Percentiles rank a stretch among this genome's conserved stretches.
phyloP scores from a whole-genome alignment of 2,888 invertebrate genomes.

The Aspidiotus destructor region DNA sequence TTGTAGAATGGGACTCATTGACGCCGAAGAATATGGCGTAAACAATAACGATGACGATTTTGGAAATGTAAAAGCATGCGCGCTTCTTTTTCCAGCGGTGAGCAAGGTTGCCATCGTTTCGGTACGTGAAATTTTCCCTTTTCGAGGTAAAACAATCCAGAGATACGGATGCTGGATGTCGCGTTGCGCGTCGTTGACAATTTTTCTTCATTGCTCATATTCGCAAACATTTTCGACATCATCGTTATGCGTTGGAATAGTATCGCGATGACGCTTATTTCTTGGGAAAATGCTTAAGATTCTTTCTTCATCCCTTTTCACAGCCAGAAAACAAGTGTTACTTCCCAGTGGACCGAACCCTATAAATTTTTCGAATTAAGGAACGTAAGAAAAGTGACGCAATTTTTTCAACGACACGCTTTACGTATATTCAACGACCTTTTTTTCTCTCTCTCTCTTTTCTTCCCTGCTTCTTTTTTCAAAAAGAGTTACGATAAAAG shows the following conservation, averaged over 20 bases:
- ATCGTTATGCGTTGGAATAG: neutral
- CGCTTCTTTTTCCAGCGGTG: neutral
- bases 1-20: slow-evolving; percentile 25
- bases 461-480: too few species aligned
- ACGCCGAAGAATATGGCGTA: slow-evolving; percentile 24
- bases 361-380: too few species aligned
- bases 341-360: too few species aligned
- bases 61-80: slow-evolving; percentile 14
- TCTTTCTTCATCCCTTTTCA: too few species aligned
- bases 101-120: slow-evolving; percentile 21
- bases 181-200: neutral
- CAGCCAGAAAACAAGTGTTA: too few species aligned
- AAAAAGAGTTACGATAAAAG: too few species aligned
- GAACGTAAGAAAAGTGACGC: too few species aligned
- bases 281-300: too few species aligned
- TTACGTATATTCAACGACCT: too few species aligned
- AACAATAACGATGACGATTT: slow-evolving; percentile 8
- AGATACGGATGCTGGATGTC: neutral
- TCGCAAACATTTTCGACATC: neutral
- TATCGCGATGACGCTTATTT: too few species aligned
- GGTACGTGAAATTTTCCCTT: slow-evolving; percentile 16
- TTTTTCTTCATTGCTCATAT: neutral
- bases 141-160: neutral
- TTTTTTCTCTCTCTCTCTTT: too few species aligned
- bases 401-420: too few species aligned